phyloP scores from a whole-genome alignment of 2,113 vertebrate genomes.

The Centropus bengalensis region DNA sequence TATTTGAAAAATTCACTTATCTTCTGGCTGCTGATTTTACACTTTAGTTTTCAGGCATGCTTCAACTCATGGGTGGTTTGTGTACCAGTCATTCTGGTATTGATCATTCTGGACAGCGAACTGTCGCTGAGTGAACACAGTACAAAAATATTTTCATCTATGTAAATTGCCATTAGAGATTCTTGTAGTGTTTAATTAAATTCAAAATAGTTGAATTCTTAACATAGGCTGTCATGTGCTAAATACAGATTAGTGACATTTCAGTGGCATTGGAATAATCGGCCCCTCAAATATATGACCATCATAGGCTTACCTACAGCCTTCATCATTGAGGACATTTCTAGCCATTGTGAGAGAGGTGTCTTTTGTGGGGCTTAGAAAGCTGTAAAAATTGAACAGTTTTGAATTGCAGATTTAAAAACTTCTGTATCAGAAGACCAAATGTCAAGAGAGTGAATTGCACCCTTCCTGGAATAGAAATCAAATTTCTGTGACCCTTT shows the following conservation, averaged over 20 bases:
- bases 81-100: not conserved
- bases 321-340: not conserved
- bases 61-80: not conserved
- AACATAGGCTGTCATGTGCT: not conserved
- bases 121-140: not conserved
- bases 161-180: not conserved
- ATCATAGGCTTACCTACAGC: accelerated
- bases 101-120: not conserved
- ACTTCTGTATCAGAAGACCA: not conserved
- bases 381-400: not conserved
- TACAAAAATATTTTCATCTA: not conserved
- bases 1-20: not conserved
- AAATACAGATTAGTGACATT: not conserved
- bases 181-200: not conserved
- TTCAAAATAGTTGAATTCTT: not conserved
- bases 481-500: not conserved
- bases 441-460: not conserved
- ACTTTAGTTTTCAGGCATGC: not conserved
- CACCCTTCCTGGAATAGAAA: not conserved
- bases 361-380: not conserved
- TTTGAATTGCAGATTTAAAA: not conserved
- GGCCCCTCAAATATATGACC: not conserved
- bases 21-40: not conserved
- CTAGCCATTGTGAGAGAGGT: not conserved
- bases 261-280: not conserved